Evolutionary conservation across 2,113 vertebrate genomes (phyloP), one percentile per base, ranked within the genome.

Genomic region (Casuarius casuarius): DNA sequence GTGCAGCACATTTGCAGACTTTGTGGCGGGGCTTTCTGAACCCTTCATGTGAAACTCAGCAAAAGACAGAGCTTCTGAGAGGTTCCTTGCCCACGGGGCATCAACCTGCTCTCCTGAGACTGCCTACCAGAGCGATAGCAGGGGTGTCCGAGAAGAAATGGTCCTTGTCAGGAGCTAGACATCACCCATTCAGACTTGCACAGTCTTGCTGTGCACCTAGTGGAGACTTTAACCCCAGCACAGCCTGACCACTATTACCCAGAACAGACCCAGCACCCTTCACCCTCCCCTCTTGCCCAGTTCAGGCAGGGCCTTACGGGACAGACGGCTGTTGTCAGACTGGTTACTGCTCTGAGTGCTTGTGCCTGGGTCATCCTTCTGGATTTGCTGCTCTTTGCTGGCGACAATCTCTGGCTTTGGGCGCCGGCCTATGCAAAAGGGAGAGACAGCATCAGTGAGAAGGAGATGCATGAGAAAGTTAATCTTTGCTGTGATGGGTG

Each of bases 361-460:
- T 0, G 97, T 95, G 62, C 98, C 98, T 7, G 98, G 98, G 84
- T 98, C 98, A 1, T 98, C 98, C 89, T 96, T 98, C 95, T 98
- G 98, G 95, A 98, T 97, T 92, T 98, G 98, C 75, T 98, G 97
- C 84, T 98, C 98, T 89, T 98, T 98, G 94, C 97, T 98, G 95
- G 98, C 98, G 49, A 98, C 52, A 40, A 98, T 98, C 89, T 98
- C 98, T 10, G 98, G 98, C 87, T 98, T 98, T 31, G 98, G 98
- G 51, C 98, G 92, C 56, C 98, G 98, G 51, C 98, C 98, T 98
- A 91, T 42, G 71, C 78, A 82, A 48, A 85, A 95, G 76, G 91
- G 48, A 75, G 58, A 92, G 49, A 58, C 73, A 71, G 23, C 29
- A 52, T 97, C 62, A 97, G 87, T 31, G 87, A 85, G 48, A 35